Conservation (phyloP, 2,113 vertebrate species). For the Cavia porcellus region DNA sequence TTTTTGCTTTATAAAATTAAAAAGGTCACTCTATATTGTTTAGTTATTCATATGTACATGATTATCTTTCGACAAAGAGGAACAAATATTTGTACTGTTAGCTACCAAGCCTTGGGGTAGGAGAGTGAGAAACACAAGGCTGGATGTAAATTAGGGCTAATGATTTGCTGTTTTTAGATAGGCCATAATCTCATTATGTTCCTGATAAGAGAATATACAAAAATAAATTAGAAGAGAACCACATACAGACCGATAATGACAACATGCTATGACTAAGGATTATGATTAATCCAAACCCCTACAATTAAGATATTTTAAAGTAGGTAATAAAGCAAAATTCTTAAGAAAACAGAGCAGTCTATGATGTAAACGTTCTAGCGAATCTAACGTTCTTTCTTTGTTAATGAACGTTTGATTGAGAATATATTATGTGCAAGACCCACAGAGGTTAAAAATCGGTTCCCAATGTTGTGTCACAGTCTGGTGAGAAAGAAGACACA, state of each 20-base stretch:
- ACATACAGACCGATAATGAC: not conserved
- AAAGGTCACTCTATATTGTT: not conserved
- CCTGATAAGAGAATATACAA: not conserved
- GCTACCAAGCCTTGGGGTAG: not conserved
- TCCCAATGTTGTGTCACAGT: not conserved
- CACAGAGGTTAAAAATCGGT: not conserved
- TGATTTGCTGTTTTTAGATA: not conserved
- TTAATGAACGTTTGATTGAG: constrained; percentile 39
- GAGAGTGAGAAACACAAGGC: not conserved
- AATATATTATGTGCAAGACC: not conserved
- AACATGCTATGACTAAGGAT: not conserved
- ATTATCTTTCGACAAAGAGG: not conserved
- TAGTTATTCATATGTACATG: not conserved
- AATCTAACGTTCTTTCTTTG: too few species aligned
- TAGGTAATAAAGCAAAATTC: not conserved
- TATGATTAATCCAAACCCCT: not conserved
- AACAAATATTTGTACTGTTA: not conserved
- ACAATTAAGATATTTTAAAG: not conserved
- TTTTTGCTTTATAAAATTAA: not conserved
- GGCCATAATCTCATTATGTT: not conserved
- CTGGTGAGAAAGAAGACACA: not conserved
- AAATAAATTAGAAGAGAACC: not conserved
- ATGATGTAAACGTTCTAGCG: not conserved
- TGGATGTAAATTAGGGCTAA: not conserved
- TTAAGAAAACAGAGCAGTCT: not conserved